A percentile compares a stretch with the other conserved stretches of the same genome.
Conservation (phyloP, 1,140 invertebrate species). For the Reticulitermes speratus region DNA sequence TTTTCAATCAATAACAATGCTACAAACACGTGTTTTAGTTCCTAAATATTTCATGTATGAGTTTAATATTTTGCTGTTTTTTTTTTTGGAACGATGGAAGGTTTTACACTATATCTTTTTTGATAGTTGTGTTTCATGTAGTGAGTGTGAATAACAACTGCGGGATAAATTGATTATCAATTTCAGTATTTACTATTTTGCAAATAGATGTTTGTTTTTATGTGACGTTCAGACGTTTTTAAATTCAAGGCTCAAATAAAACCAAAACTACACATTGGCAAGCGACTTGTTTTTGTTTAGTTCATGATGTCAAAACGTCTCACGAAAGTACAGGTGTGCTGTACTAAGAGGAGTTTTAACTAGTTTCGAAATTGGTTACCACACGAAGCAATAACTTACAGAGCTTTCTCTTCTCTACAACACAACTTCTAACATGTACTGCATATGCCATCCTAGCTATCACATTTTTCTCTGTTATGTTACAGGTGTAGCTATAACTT, state of each 20-base stretch:
- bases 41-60: no score
- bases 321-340: neutral
- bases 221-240: neutral
- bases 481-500: neutral
- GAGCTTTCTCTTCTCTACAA: neutral
- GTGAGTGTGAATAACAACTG: no score
- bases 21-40: no score
- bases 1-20: no score
- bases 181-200: no score
- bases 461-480: neutral
- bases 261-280: neutral
- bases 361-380: neutral
- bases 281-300: neutral
- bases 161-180: no score
- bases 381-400: neutral
- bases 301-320: neutral
- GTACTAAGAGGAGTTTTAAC: neutral
- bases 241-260: conserved; percentile 7
- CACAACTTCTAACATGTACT: neutral
- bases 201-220: no score
- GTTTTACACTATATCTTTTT: no score
- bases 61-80: no score
- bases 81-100: no score
- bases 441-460: neutral
- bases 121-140: no score